Conservation (phyloP, 2,888 invertebrate species). For the Tipula confusa region DNA sequence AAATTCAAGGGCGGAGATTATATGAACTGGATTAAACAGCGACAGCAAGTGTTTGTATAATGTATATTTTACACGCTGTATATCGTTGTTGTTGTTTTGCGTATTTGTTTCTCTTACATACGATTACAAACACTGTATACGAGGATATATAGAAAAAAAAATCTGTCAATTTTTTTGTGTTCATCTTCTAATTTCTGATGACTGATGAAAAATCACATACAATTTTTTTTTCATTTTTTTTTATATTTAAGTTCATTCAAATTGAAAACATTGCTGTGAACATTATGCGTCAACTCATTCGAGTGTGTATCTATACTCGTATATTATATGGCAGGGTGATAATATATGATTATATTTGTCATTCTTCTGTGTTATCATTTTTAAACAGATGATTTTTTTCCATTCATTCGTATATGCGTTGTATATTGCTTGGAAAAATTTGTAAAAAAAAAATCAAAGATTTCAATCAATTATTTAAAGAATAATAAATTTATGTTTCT, state of each 20-base stretch:
- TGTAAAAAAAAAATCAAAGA: neutral
- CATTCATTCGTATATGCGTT: neutral
- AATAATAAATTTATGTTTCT: no score
- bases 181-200: neutral
- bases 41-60: neutral
- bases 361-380: conserved; percentile 20
- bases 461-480: no score
- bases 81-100: neutral
- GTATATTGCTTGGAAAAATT: neutral
- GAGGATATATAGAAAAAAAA: neutral
- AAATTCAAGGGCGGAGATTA: neutral
- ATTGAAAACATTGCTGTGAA: neutral
- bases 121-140: no score
- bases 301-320: no score
- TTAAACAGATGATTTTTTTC: neutral
- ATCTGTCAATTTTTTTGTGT: neutral
- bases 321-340: no score
- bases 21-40: neutral
- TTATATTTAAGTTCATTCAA: neutral
- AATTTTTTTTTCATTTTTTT: neutral
- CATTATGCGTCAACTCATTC: neutral
- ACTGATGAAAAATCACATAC: neutral
- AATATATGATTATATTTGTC: neutral
- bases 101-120: no score
- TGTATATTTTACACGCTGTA: neutral